phyloP scores from a whole-genome alignment of 2,888 invertebrate genomes.

The Neoaliturus tenellus region DNA sequence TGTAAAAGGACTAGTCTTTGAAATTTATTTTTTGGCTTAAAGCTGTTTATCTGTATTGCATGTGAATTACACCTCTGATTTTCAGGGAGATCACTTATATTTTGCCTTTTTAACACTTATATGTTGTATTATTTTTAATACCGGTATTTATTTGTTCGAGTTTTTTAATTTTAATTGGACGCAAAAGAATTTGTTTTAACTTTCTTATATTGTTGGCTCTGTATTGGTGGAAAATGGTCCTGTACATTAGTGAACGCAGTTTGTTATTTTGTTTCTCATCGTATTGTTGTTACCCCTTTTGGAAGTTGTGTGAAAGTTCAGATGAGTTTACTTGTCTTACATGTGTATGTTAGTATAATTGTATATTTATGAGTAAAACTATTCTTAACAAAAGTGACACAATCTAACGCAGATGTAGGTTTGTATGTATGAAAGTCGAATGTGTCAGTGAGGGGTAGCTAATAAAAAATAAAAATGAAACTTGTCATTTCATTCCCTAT shows the following conservation, averaged over 20 bases:
- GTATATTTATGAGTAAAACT: slow-evolving; percentile 54
- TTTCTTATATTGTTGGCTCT: slow-evolving; percentile 17
- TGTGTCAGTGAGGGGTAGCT: slow-evolving; percentile 53
- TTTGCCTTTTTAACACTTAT: slow-evolving; percentile 29
- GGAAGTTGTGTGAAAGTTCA: slow-evolving; percentile 19
- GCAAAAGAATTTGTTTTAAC: slow-evolving; percentile 21
- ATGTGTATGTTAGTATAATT: slow-evolving; percentile 53
- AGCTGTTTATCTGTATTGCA: slow-evolving; percentile 21
- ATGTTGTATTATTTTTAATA: slow-evolving; percentile 32
- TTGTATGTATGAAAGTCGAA: slow-evolving; percentile 47
- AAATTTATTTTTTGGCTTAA: slow-evolving; percentile 31
- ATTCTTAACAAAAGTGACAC: slow-evolving; percentile 56
- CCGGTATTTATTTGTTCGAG: slow-evolving; percentile 33
- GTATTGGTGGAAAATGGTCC: slow-evolving; percentile 42
- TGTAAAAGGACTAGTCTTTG: slow-evolving; percentile 24
- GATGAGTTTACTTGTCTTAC: slow-evolving; percentile 47
- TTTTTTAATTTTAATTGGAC: slow-evolving; percentile 15
- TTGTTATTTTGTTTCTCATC: slow-evolving; percentile 51
- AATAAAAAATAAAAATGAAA: slow-evolving; percentile 51
- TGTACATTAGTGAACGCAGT: slow-evolving; percentile 42
- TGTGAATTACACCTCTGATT: neutral
- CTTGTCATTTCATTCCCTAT: neutral
- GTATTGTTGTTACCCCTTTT: slow-evolving; percentile 54
- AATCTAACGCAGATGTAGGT: slow-evolving; percentile 56
- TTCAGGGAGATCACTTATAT: slow-evolving; percentile 10